Evolutionary conservation across 2,797 vertebrate genomes (phyloP), one percentile per base, ranked within the genome.

Genomic region (Megaceryle alcyon): DNA sequence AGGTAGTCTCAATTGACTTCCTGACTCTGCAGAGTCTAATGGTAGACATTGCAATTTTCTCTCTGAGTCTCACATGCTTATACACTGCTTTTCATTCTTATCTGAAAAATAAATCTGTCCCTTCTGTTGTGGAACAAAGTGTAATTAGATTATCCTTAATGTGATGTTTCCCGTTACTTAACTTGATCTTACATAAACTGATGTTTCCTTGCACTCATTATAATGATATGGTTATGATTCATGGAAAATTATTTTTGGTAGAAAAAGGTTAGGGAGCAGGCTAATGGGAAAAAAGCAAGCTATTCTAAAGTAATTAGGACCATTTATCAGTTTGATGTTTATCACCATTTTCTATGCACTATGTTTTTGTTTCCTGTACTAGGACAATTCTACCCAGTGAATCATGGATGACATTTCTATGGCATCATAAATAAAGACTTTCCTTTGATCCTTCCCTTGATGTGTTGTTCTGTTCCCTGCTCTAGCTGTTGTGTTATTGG

Each of bases 211-310:
- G 20, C 21, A 37, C 63, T 95, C 54, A 49, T 92, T 86, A 59
- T 29, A 65, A 77, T 69, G 29, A 70, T 48, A 61, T 2, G 4
- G 19, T 68, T 84, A 56, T 86, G 88, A 96, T 77, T 82, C 33
- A 86, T 41, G 41, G 43, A 93, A 92, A 86, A 83, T 49, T 71
- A 85, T 75, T 94, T 89, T 80, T 75, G 56, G 48, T 49, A 69
- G 64, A 73, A 63, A 70, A 91, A 69, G 39, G 22, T 82, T 68
- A 86, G 14, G 48, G 51, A 88, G 53, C 5, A 61, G 19, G 23
- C n/a, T 87, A 86, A 80, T 56, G 22, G 21, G 23, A 8, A 72
- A 68, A 66, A 60, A 57, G 5, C 26, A 64, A 86, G 20, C 26
- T 72, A 60, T 84, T 87, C 35, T 51, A 23, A 78, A 85, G 61